phyloP scores from a whole-genome alignment of 1,140 invertebrate genomes.

The Stegodyphus dumicola region DNA sequence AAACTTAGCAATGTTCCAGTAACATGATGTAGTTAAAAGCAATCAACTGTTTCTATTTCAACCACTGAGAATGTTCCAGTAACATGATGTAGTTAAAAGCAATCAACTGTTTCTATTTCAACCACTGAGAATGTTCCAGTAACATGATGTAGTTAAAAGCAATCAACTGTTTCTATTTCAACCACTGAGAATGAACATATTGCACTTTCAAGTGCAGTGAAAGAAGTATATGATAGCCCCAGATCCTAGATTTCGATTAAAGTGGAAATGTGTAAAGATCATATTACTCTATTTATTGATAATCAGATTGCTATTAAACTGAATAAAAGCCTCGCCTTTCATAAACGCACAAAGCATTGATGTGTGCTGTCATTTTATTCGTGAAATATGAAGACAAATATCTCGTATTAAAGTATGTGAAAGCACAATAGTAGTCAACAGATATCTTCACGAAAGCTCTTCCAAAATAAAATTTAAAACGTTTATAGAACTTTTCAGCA shows the following conservation, averaged over 20 bases:
- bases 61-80: constrained; percentile 23
- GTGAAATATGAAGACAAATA: constrained; percentile 63
- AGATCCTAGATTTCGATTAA: constrained; percentile 9
- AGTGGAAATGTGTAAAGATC: background rate
- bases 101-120: background rate
- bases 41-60: background rate
- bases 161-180: background rate
- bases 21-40: constrained; percentile 19
- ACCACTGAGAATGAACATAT: constrained; percentile 11
- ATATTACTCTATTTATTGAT: constrained; percentile 61
- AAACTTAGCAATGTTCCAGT: background rate
- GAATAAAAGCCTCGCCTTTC: constrained; percentile 67
- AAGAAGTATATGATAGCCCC: constrained; percentile 11
- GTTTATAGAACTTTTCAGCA: no score
- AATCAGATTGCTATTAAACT: constrained; percentile 66
- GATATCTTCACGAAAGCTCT: no score
- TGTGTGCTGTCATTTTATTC: constrained; percentile 67
- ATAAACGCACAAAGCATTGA: constrained; percentile 65
- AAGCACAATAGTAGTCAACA: constrained; percentile 28
- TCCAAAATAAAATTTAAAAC: no score
- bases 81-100: constrained; percentile 19
- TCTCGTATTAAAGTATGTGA: constrained; percentile 18
- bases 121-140: constrained; percentile 23
- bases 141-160: constrained; percentile 19
- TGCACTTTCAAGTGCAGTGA: constrained; percentile 1